These are phyloP conservation scores for Andrena marginata DNA, from an alignment of 2,888 invertebrate genomes.

Conservation along the genomic window DNA sequence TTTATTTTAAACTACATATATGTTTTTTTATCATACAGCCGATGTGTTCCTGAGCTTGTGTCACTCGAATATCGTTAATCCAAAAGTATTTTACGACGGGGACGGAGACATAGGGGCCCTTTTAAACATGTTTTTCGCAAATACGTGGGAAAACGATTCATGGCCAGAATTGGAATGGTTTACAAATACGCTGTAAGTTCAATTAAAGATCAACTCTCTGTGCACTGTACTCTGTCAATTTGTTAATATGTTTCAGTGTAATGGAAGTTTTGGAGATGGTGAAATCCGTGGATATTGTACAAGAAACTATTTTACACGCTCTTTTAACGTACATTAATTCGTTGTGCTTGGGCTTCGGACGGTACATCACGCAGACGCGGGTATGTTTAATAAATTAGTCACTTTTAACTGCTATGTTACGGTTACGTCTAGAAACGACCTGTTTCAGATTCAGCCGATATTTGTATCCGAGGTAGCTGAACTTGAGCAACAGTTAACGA, in stretches of 20 bases:
- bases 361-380: constrained; percentile 87
- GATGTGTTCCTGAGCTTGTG: constrained; percentile 85
- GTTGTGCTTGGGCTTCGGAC: constrained; percentile 89
- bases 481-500: constrained; percentile 88
- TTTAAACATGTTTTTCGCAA: constrained; percentile 86
- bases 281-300: constrained; percentile 86
- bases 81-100: constrained; percentile 88
- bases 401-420: not conserved
- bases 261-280: constrained; percentile 87
- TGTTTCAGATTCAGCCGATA: constrained; percentile 86
- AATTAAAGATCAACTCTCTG: constrained; percentile 1
- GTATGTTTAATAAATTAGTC: constrained; percentile 61
- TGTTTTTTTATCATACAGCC: constrained; percentile 80
- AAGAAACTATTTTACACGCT: constrained; percentile 86
- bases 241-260: constrained; percentile 84
- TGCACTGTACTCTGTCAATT: constrained; percentile 2
- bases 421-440: constrained; percentile 10
- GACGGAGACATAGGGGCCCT: constrained; percentile 87
- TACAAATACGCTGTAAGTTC: constrained; percentile 86
- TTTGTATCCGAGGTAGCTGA: constrained; percentile 87
- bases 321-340: constrained; percentile 87
- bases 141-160: constrained; percentile 85
- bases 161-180: constrained; percentile 92
- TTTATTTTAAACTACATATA: constrained; percentile 22
- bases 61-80: constrained; percentile 85